A percentile compares a stretch with the other conserved stretches of the same genome.
phyloP scores from a whole-genome alignment of 2,888 invertebrate genomes.

The Luperina nickerlii region DNA sequence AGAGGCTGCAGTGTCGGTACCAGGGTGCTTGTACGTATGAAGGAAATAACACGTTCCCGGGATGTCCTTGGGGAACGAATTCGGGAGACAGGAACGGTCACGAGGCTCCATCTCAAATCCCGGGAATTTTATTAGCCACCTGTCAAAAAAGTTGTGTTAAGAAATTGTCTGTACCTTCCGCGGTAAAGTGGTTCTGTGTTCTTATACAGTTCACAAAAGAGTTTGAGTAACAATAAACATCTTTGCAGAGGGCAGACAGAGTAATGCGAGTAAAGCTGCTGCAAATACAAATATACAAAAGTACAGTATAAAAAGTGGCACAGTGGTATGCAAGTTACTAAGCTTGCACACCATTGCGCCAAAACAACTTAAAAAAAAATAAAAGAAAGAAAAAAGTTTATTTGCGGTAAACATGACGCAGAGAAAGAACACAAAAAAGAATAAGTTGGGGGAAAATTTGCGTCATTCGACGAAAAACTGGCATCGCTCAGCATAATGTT shows the following conservation, averaged over 20 bases:
- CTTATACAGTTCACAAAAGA: constrained; percentile 22
- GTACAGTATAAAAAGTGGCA: not conserved
- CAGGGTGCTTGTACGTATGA: constrained; percentile 94
- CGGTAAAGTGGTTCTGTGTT: constrained; percentile 53
- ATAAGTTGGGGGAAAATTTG: too few relatives aligned
- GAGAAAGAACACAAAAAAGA: too few relatives aligned
- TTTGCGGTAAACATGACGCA: too few relatives aligned
- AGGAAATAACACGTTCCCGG: constrained; percentile 96
- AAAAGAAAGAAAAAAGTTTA: too few relatives aligned
- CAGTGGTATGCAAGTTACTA: not conserved
- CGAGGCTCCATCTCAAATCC: constrained; percentile 95
- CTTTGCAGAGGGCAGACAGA: not conserved
- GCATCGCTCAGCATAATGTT: too few relatives aligned
- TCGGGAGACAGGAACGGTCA: constrained; percentile 94
- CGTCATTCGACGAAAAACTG: too few relatives aligned
- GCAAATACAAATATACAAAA: not conserved
- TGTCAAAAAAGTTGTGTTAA: constrained; percentile 77
- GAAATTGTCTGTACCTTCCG: constrained; percentile 35
- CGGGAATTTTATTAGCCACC: constrained; percentile 93
- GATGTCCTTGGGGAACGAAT: constrained; percentile 94
- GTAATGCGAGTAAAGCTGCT: not conserved
- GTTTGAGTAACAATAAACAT: not conserved
- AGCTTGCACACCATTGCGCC: not conserved
- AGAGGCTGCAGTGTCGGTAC: constrained; percentile 90
- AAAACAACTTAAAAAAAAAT: not conserved